Evolutionary conservation across 2,888 invertebrate species (phyloP).

Genomic region (Amphimallon solstitiale): DNA sequence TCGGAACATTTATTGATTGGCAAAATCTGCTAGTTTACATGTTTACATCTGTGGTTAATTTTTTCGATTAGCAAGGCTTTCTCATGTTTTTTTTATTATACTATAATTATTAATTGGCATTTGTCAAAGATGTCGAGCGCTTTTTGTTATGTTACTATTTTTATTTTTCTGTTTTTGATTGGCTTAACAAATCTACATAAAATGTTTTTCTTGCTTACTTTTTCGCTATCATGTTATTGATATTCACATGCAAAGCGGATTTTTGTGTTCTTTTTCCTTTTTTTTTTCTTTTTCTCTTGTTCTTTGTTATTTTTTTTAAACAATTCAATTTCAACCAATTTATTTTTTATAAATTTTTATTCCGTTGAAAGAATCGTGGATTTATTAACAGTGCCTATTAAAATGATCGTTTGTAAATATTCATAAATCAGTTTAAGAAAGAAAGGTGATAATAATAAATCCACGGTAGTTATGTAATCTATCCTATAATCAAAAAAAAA

Average conservation of each 20-base stretch:
- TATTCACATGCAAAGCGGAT: conserved; percentile 33
- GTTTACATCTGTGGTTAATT: conserved; percentile 19
- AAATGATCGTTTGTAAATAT: no score
- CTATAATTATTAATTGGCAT: conserved; percentile 9
- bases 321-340: background rate
- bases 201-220: conserved; percentile 40
- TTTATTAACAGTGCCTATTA: conserved; percentile 3
- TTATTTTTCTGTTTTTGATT: conserved; percentile 36
- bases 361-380: conserved; percentile 1
- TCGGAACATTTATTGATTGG: background rate
- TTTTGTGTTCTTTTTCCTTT: conserved; percentile 26
- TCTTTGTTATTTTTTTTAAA: conserved; percentile 32
- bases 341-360: conserved; percentile 25
- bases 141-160: conserved; percentile 15
- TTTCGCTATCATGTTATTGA: conserved; percentile 39
- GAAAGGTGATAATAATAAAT: background rate
- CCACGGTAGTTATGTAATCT: conserved; percentile 7
- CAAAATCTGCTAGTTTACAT: conserved; percentile 21
- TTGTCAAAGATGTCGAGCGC: conserved; percentile 24
- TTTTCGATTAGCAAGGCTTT: conserved; percentile 26
- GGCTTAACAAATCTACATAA: conserved; percentile 39
- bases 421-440: no score
- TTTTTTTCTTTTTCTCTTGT: conserved; percentile 18
- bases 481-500: conserved; percentile 12
- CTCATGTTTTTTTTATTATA: conserved; percentile 26